Evolutionary conservation across 2,888 invertebrate species (phyloP).

Genomic region (Graphium colonna): DNA sequence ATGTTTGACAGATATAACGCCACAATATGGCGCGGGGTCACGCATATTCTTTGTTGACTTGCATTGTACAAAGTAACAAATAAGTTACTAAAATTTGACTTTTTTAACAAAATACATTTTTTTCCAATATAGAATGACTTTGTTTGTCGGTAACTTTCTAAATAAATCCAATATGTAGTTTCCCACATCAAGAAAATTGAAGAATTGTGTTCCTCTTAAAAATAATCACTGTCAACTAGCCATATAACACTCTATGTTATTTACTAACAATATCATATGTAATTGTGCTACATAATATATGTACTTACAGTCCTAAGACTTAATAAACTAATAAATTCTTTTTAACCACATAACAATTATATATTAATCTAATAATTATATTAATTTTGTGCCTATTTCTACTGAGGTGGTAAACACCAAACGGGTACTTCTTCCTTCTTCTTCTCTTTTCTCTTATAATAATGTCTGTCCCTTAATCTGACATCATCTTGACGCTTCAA

Average conservation of each 20-base stretch:
- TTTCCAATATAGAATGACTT: too few species aligned
- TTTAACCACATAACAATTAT: conserved; percentile 11
- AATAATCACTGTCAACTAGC: too few species aligned
- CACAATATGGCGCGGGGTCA: too few species aligned
- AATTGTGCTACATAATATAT: background rate
- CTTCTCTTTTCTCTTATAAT: conserved; percentile 65
- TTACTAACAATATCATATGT: conserved; percentile 1
- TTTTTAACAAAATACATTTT: too few species aligned
- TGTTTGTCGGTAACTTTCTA: too few species aligned
- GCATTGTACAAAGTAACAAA: too few species aligned
- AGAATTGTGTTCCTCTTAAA: too few species aligned
- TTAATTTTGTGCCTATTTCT: conserved; percentile 32
- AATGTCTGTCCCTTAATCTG: conserved; percentile 62
- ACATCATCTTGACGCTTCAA: conserved; percentile 59
- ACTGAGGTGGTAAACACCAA: conserved; percentile 68
- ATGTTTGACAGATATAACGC: too few species aligned
- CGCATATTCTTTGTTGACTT: too few species aligned
- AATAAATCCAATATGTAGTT: too few species aligned
- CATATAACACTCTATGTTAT: background rate
- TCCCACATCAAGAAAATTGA: too few species aligned
- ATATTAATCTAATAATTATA: conserved; percentile 14
- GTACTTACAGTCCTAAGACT: background rate
- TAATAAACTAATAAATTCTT: conserved; percentile 15
- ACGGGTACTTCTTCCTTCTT: conserved; percentile 61
- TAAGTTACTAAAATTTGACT: too few species aligned